Evolutionary conservation across 2,888 invertebrate genomes (phyloP), one percentile per base, ranked within the genome.

Genomic region (Papilio gigon): DNA sequence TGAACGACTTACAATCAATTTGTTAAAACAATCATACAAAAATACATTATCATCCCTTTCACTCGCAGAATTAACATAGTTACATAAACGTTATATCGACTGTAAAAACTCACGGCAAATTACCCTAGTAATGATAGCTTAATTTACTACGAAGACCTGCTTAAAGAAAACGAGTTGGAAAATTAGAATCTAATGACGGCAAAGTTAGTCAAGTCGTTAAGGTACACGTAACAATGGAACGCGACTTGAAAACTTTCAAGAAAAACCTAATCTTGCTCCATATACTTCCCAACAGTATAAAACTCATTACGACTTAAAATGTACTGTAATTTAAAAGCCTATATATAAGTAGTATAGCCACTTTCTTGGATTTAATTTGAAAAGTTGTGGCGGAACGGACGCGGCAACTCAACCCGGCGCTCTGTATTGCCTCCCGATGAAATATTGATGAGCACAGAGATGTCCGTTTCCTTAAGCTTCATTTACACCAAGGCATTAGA

Each of bases 401-500:
- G 56, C 42, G 64, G 33, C 20, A 37, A 58, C 22, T 22, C 42
- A 58, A 65, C 27, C 66, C 58, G 65, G 74, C 74, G 63, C 75
- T 76, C 79, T 76, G 80, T 84, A 83, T 84, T 83, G 83, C 79
- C 75, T 77, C 70, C 73, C 77, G 78, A 84, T 86, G 82, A 84
- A 85, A 85, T 83, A 86, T 85, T 85, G 84, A 85, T 86, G 84
- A 84, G 59, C 53, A 62, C 59, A 67, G 71, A 62, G 44, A 62
- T 62, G 42, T 20, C 35, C 25, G 56, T 65, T 65, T 65, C 17
- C 30, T 56, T 56, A 30, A 42, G 42, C 17, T 42, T 3, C 5
- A 1, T 42, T 42, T 17, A 42, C 42, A 42, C 42, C 0, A 42
- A 17, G 42, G 17, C 8, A 17, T n/a, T 17, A 42, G 17, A 1